A percentile compares a stretch with the other conserved stretches of the same genome.
Conservation (phyloP, 2,888 invertebrate genomes). For the Andrena marginata region DNA sequence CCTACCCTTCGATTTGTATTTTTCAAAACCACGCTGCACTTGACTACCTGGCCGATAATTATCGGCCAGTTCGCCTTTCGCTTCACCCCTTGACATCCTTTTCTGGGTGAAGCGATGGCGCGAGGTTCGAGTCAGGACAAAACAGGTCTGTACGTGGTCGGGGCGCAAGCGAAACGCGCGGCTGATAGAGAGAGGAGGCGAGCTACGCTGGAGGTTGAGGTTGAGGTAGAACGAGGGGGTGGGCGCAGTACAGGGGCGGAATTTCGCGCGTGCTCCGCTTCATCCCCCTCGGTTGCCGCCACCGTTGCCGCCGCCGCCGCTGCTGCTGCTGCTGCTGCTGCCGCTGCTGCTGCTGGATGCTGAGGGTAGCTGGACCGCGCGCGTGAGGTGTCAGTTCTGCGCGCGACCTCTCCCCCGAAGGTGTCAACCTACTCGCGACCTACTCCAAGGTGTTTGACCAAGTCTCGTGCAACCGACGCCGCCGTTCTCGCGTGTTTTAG, state of each 20-base stretch:
- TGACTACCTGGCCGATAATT: constrained; percentile 63
- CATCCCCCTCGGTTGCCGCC: constrained; percentile 74
- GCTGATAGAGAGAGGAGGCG: constrained; percentile 41
- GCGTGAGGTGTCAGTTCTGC: constrained; percentile 83
- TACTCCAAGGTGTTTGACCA: constrained; percentile 69
- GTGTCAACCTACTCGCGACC: constrained; percentile 75
- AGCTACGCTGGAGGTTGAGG: constrained; percentile 34
- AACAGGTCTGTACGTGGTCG: constrained; percentile 52
- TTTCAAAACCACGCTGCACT: constrained; percentile 15
- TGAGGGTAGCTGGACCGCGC: constrained; percentile 82
- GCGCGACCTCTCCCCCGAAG: constrained; percentile 82
- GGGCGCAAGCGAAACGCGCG: constrained; percentile 29
- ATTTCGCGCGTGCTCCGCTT: constrained; percentile 84
- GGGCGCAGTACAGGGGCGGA: constrained; percentile 74
- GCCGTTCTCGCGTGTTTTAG: constrained; percentile 34
- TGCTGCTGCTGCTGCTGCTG: constrained; percentile 36
- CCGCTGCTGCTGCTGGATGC: constrained; percentile 77
- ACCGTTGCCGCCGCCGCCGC: constrained; percentile 45
- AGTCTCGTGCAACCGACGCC: constrained; percentile 57
- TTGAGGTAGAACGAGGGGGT: constrained; percentile 48
- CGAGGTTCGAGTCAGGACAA: constrained; percentile 61
- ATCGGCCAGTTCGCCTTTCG: constrained; percentile 61
- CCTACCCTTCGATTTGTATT: not conserved
- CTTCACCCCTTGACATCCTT: constrained; percentile 70
- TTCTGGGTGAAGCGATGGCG: constrained; percentile 59